Evolutionary conservation across 2,888 invertebrate species (phyloP).

Genomic region (Drosophila prolongata): DNA sequence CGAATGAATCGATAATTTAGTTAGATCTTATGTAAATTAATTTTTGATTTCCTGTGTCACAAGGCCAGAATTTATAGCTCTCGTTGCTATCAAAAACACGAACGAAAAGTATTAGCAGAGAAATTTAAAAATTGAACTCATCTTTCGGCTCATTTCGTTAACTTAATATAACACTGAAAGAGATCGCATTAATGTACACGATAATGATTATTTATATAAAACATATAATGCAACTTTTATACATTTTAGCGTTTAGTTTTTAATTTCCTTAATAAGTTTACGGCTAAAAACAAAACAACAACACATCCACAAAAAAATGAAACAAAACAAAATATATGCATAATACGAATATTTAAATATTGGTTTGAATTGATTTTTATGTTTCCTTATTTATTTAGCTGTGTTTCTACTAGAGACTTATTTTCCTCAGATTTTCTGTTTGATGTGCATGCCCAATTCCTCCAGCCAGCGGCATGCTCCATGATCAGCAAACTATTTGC

Average conservation of each 20-base stretch:
- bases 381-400: constrained; percentile 49
- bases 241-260: constrained; percentile 59
- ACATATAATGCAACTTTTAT: constrained; percentile 52
- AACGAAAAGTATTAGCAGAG: constrained; percentile 66
- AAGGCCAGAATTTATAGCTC: constrained; percentile 33
- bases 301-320: constrained; percentile 25
- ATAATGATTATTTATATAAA: constrained; percentile 46
- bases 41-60: constrained; percentile 28
- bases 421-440: constrained; percentile 41
- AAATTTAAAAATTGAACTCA: constrained; percentile 42
- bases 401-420: constrained; percentile 30
- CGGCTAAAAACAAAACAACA: constrained; percentile 52
- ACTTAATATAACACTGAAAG: constrained; percentile 21
- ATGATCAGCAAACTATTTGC: constrained; percentile 22
- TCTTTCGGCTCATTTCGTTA: constrained; percentile 43
- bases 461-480: constrained; percentile 46
- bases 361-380: constrained; percentile 62
- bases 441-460: constrained; percentile 46
- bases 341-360: constrained; percentile 65
- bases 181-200: constrained; percentile 39
- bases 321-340: constrained; percentile 55
- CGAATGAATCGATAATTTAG: constrained; percentile 42
- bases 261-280: constrained; percentile 74
- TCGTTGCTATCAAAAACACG: constrained; percentile 42
- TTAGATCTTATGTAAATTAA: constrained; percentile 40